Conservation (phyloP, 2,113 vertebrate species). For the Lanius collurio region DNA sequence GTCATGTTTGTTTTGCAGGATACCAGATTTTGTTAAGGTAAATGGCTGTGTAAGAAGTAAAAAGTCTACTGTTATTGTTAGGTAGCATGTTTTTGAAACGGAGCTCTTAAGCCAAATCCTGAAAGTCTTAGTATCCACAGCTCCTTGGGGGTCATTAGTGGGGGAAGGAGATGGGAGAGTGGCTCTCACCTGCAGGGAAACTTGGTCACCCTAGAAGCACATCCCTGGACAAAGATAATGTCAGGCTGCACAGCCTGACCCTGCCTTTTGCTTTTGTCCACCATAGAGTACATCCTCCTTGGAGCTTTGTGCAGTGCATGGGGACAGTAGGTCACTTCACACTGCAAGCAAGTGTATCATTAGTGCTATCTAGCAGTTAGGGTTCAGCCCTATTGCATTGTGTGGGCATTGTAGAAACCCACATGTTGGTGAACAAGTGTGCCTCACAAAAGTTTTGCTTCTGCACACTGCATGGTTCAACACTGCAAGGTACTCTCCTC, state of each 20-base stretch:
- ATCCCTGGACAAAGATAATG: neutral
- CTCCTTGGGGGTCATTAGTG: neutral
- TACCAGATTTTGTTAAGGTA: neutral
- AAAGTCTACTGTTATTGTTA: neutral
- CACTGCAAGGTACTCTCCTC: neutral
- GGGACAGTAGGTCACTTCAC: neutral
- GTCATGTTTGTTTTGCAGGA: neutral
- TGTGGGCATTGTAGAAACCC: neutral
- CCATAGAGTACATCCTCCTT: neutral
- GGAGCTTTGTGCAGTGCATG: neutral
- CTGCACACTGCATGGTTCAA: neutral
- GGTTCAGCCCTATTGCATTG: accelerated
- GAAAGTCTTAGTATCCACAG: neutral
- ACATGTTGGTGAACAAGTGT: neutral
- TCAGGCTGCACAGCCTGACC: neutral
- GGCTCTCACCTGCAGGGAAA: neutral
- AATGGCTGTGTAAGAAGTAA: neutral
- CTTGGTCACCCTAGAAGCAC: neutral
- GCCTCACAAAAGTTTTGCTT: neutral
- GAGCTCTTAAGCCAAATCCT: neutral
- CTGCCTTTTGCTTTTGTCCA: neutral
- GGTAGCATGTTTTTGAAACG: neutral
- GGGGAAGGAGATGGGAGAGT: neutral
- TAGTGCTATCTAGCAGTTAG: neutral
- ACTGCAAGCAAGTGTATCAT: neutral